These are phyloP conservation scores for Megalonaias nervosa DNA, from an alignment of 1,140 invertebrate species.

Conservation along the genomic window DNA sequence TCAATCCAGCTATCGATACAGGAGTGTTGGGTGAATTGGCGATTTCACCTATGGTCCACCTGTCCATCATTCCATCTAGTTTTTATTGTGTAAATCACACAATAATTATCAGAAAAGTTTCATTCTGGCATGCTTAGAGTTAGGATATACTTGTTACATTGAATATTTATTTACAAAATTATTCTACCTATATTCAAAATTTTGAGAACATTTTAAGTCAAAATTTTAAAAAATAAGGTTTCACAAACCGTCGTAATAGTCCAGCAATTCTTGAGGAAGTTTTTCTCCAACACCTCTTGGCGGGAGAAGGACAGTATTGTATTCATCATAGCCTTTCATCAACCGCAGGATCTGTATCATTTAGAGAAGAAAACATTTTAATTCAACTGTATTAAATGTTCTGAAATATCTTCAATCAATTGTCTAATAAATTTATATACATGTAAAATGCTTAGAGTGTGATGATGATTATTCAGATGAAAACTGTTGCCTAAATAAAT, in stretches of 20 bases:
- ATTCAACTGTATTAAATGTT: not conserved
- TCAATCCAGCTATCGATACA: too few species aligned
- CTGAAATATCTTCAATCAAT: not conserved
- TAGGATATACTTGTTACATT: not conserved
- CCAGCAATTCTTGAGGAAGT: constrained; percentile 67
- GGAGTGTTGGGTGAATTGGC: too few species aligned
- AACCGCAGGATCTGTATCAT: constrained; percentile 65
- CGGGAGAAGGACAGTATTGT: constrained; percentile 69
- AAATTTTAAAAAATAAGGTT: not conserved
- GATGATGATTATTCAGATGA: too few species aligned
- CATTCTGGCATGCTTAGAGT: not conserved
- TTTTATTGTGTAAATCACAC: not conserved
- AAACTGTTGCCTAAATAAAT: too few species aligned
- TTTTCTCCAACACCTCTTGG: constrained; percentile 66
- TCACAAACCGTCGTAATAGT: constrained; percentile 68
- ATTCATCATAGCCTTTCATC: constrained; percentile 72
- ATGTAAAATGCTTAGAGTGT: too few species aligned
- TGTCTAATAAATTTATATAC: too few species aligned
- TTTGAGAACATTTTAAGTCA: not conserved
- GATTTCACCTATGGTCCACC: too few species aligned
- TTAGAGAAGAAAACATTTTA: not conserved
- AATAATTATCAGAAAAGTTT: not conserved
- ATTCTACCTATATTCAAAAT: not conserved
- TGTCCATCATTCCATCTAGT: too few species aligned
- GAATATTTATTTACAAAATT: not conserved